Evolutionary conservation across 2,113 vertebrate species (phyloP).

Genomic region (Chroicocephalus ridibundus): DNA sequence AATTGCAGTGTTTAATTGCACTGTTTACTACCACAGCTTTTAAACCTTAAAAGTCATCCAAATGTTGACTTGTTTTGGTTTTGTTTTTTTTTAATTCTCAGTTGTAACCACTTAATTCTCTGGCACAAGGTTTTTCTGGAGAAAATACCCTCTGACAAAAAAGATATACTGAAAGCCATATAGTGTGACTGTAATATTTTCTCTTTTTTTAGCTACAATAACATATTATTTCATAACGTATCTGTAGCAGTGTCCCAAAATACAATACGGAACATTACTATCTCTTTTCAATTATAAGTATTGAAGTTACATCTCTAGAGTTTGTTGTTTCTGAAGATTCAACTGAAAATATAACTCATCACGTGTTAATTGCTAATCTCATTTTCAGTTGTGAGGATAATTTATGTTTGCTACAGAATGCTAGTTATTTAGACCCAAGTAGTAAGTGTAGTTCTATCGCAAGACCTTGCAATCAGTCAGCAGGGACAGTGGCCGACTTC

Average conservation of each 20-base stretch:
- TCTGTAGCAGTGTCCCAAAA: not conserved
- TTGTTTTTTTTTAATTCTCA: not conserved
- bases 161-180: not conserved
- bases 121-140: not conserved
- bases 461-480: not conserved
- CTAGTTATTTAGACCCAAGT: not conserved
- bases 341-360: not conserved
- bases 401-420: not conserved
- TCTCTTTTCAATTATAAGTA: not conserved
- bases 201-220: not conserved
- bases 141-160: not conserved
- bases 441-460: not conserved
- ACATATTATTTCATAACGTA: not conserved
- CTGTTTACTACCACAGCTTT: not conserved
- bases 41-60: not conserved
- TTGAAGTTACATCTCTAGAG: not conserved
- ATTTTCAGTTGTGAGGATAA: not conserved
- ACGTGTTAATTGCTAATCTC: not conserved
- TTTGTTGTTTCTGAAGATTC: not conserved
- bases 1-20: not conserved
- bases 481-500: not conserved
- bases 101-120: not conserved
- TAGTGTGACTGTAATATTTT: not conserved
- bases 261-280: not conserved
- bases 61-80: not conserved